Conservation (phyloP, 2,888 invertebrate genomes). For the Macrosoma leucophasiata region DNA sequence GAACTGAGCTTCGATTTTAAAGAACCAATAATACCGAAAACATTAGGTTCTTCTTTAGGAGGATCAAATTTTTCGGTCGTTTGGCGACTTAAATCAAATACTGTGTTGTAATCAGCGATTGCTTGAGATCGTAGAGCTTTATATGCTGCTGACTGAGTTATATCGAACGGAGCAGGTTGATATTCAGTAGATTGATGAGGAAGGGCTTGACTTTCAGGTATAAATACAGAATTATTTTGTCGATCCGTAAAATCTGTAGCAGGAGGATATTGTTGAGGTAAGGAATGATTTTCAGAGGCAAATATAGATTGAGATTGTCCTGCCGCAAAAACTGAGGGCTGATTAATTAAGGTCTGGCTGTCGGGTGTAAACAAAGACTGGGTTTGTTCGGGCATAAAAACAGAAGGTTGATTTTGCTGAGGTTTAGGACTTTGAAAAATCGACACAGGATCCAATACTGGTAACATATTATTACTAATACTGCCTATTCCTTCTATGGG, state of each 20-base stretch:
- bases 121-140: slow-evolving; percentile 19
- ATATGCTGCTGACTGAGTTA: slow-evolving; percentile 27
- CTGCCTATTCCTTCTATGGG: slow-evolving; percentile 62
- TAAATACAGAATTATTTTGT: no score
- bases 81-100: slow-evolving; percentile 56
- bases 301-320: no score
- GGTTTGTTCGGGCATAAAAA: no score
- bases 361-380: no score
- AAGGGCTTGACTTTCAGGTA: slow-evolving; percentile 17
- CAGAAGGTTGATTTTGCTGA: no score
- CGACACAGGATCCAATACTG: slow-evolving; percentile 39
- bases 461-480: slow-evolving; percentile 58
- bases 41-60: slow-evolving; percentile 41
- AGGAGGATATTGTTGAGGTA: no score
- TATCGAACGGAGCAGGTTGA: slow-evolving; percentile 31
- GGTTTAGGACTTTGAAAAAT: slow-evolving; percentile 41
- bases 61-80: slow-evolving; percentile 42
- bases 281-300: no score
- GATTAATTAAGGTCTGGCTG: no score
- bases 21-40: slow-evolving; percentile 62
- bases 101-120: slow-evolving; percentile 41
- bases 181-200: slow-evolving; percentile 27
- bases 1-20: slow-evolving; percentile 64
- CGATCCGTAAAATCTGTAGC: no score
- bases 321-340: no score